A percentile compares a stretch with the other conserved stretches of the same genome.
Evolutionary conservation across 2,797 vertebrate genomes (phyloP).

Genomic region (Arctocebus calabarensis): DNA sequence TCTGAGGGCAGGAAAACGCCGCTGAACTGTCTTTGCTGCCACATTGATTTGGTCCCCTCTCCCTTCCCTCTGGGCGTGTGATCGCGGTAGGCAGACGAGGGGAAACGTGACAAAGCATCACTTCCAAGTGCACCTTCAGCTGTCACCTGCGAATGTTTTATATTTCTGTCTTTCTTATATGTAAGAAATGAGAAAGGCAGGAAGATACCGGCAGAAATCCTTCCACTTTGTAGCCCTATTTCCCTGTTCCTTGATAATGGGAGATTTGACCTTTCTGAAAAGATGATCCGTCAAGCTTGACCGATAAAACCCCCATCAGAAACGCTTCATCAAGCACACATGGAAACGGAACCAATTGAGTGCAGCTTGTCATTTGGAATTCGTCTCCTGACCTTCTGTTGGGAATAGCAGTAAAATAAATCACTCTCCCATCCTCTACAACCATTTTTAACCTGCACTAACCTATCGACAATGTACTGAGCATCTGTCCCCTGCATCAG

Average conservation of each 20-base stretch:
- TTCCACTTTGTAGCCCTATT: constrained; percentile 42
- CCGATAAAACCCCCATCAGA: constrained; percentile 65
- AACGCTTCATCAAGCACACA: constrained; percentile 71
- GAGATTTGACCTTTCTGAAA: constrained; percentile 61
- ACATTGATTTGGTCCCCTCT: background rate
- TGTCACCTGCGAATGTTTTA: background rate
- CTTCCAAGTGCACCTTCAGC: background rate
- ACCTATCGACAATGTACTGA: background rate
- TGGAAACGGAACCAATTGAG: background rate
- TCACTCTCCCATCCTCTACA: constrained; percentile 8
- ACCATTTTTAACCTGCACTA: constrained; percentile 37
- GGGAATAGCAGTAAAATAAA: constrained; percentile 34
- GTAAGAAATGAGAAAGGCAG: constrained; percentile 44
- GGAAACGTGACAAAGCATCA: background rate
- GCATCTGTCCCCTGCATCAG: background rate
- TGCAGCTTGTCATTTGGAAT: background rate
- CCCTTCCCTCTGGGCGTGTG: background rate
- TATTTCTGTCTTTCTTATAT: constrained; percentile 24
- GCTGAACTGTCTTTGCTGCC: background rate
- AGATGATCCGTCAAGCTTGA: constrained; percentile 67
- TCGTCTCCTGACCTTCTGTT: constrained; percentile 67
- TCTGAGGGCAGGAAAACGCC: background rate
- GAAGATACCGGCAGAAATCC: background rate
- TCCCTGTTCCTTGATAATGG: constrained; percentile 31
- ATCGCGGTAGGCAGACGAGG: background rate